Conservation (phyloP, 1,140 invertebrate species). For the Leptinotarsa undecemlineata region DNA sequence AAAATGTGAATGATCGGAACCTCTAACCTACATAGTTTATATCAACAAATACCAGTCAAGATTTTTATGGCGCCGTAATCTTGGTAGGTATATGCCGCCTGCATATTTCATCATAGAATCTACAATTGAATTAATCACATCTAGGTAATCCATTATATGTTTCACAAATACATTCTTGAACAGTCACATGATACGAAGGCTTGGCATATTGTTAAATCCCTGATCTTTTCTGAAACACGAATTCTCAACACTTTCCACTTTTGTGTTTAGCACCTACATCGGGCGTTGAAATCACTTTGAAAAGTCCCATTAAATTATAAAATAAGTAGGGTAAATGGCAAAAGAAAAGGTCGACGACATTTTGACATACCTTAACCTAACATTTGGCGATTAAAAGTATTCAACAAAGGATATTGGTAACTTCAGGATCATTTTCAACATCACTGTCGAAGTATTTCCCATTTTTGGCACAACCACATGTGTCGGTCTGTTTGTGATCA, state of each 20-base stretch:
- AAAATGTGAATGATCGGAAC: not conserved
- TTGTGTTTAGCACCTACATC: not conserved
- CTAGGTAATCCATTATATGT: constrained; percentile 11
- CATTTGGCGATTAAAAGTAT: constrained; percentile 33
- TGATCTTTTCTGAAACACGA: not conserved
- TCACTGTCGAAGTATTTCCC: constrained; percentile 15
- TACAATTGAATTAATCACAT: constrained; percentile 18
- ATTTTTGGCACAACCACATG: constrained; percentile 20
- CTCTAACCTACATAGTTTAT: constrained; percentile 6
- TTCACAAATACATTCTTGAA: constrained; percentile 7
- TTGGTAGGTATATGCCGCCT: not conserved
- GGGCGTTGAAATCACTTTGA: not conserved
- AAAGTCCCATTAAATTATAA: constrained; percentile 8
- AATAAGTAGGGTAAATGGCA: constrained; percentile 42
- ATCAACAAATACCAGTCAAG: not conserved
- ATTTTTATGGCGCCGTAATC: constrained; percentile 1
- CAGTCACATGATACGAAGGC: constrained; percentile 18
- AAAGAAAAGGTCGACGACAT: constrained; percentile 48
- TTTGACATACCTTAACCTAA: constrained; percentile 48
- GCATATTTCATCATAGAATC: constrained; percentile 6
- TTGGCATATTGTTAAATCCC: constrained; percentile 9
- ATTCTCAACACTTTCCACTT: not conserved
- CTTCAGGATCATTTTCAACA: constrained; percentile 10
- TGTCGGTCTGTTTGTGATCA: constrained; percentile 14
- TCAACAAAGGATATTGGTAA: constrained; percentile 22